phyloP scores from a whole-genome alignment of 2,113 vertebrate genomes.

The Dendropsophus ebraccatus region DNA sequence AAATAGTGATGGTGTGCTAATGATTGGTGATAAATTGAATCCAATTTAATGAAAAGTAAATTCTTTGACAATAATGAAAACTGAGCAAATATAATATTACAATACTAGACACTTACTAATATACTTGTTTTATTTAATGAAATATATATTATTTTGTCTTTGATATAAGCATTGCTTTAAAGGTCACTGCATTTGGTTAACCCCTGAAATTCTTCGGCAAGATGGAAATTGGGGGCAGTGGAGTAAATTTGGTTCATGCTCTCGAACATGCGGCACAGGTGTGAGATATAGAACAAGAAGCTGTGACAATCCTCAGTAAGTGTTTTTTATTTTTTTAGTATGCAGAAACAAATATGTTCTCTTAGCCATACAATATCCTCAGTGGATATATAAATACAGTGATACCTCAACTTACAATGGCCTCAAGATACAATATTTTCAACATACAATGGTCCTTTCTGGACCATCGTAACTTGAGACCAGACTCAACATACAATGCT shows the following conservation, averaged over 20 bases:
- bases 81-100: background rate
- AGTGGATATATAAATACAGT: background rate
- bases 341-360: no score
- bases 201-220: slow-evolving; percentile 91
- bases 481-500: no score
- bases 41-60: no score
- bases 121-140: background rate
- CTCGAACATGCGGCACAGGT: slow-evolving; percentile 89
- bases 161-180: slow-evolving; percentile 92
- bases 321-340: background rate
- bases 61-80: no score
- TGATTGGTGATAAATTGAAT: no score
- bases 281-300: slow-evolving; percentile 89
- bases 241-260: slow-evolving; percentile 94
- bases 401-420: no score
- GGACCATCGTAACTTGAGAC: no score
- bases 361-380: no score
- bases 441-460: no score
- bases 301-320: slow-evolving; percentile 94
- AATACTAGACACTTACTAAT: background rate
- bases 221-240: slow-evolving; percentile 96
- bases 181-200: slow-evolving; percentile 96
- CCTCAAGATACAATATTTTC: no score
- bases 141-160: slow-evolving; percentile 24
- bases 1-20: no score